Conservation (phyloP, 2,888 invertebrate genomes). For the Melipona beecheii region DNA sequence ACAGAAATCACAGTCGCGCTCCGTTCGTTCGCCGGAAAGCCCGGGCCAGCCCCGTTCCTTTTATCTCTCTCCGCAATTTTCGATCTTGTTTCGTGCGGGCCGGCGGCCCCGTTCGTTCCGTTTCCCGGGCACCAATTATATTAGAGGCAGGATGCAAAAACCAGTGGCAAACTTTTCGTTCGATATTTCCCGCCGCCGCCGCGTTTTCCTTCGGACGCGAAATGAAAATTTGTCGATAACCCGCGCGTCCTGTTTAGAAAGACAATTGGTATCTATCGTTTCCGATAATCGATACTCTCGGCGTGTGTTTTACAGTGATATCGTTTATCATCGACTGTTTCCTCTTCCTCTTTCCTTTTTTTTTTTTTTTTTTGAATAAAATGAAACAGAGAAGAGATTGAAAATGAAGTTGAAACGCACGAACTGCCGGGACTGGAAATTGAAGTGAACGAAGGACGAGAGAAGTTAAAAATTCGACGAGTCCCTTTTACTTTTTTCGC, state of each 20-base stretch:
- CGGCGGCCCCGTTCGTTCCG: conserved; percentile 5
- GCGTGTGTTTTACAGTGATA: not conserved
- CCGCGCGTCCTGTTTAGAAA: conserved; percentile 22
- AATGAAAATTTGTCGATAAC: conserved; percentile 37
- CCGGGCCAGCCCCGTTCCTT: conserved; percentile 1
- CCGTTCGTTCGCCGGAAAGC: not conserved
- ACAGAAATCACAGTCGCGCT: conserved; percentile 20
- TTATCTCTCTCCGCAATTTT: conserved; percentile 40
- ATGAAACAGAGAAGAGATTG: not conserved
- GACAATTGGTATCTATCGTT: not conserved
- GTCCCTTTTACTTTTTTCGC: not conserved
- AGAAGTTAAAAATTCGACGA: not conserved
- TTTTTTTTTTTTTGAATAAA: not conserved
- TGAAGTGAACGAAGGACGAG: not conserved
- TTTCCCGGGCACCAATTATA: conserved; percentile 35
- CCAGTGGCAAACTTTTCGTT: conserved; percentile 4
- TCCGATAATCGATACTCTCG: conserved; percentile 8
- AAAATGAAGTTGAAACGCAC: not conserved
- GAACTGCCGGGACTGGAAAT: too few relatives aligned
- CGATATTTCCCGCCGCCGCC: conserved; percentile 30
- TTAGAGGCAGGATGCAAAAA: conserved; percentile 33
- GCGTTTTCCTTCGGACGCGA: conserved; percentile 12
- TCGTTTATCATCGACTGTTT: not conserved
- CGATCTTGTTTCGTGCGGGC: conserved; percentile 25
- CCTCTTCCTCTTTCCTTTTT: not conserved